These are phyloP conservation scores for Glossophaga mutica DNA, from an alignment of 2,797 vertebrate species.

Conservation along the genomic window DNA sequence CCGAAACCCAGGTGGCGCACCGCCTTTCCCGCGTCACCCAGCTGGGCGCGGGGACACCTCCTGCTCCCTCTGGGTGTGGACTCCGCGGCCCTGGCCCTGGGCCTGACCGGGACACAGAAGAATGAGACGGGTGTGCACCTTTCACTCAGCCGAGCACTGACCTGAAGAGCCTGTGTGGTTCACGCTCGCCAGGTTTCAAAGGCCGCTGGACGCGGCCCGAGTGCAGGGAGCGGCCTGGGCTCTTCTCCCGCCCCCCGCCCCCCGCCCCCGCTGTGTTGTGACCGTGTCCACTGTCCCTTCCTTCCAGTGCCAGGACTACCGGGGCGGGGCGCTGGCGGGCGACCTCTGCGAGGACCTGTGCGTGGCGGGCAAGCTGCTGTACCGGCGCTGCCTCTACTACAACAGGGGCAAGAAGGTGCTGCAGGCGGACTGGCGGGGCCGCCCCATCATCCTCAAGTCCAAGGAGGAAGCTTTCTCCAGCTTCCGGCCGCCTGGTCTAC, in stretches of 20 bases:
- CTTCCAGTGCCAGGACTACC: slow-evolving; percentile 91
- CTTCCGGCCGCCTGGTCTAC: slow-evolving; percentile 86
- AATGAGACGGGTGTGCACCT: rapidly evolving
- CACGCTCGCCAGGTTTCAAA: rapidly evolving
- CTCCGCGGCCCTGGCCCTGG: background rate
- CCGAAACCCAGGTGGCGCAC: background rate
- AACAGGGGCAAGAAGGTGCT: slow-evolving; percentile 97
- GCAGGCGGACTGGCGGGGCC: slow-evolving; percentile 91
- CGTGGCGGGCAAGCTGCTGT: slow-evolving; percentile 86
- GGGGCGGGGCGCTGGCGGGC: slow-evolving; percentile 86
- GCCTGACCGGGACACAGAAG: background rate
- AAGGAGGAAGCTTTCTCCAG: slow-evolving; percentile 94
- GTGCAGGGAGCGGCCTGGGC: too few species aligned
- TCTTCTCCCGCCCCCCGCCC: background rate
- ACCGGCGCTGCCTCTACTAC: slow-evolving; percentile 93
- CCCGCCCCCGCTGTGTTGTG: background rate
- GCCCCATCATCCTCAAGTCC: slow-evolving; percentile 92
- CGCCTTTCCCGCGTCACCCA: background rate
- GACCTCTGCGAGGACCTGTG: slow-evolving; percentile 96
- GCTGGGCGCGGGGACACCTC: rapidly evolving
- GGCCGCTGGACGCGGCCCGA: rapidly evolving
- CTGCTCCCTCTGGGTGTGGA: background rate
- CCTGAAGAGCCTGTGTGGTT: rapidly evolving
- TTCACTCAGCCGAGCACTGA: rapidly evolving
- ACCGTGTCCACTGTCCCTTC: slow-evolving; percentile 11